A percentile compares a stretch with the other conserved stretches of the same genome.
These are phyloP conservation scores for Allolobophora icterica DNA, from an alignment of 2,888 invertebrate genomes.

Conservation along the genomic window DNA sequence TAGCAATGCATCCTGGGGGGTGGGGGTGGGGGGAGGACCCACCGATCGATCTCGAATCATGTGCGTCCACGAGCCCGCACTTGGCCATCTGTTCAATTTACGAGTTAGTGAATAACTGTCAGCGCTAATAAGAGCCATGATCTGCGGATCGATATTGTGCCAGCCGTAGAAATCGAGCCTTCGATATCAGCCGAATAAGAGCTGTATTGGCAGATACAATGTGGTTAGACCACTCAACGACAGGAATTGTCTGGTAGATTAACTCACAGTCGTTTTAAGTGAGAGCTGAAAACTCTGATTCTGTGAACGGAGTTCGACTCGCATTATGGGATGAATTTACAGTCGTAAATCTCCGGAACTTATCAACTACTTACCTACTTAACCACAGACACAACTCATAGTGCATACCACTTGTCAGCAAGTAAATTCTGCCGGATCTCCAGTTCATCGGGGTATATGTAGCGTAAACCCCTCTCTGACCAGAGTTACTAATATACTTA, in stretches of 20 bases:
- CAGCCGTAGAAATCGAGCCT: background rate
- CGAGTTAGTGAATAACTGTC: constrained; percentile 4
- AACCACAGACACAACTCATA: too few relatives aligned
- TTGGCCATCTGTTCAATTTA: background rate
- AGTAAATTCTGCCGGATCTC: too few relatives aligned
- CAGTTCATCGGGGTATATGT: too few relatives aligned
- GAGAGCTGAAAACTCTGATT: background rate
- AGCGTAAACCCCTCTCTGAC: too few relatives aligned
- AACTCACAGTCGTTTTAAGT: too few relatives aligned
- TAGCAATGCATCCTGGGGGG: too few relatives aligned
- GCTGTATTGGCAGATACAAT: background rate
- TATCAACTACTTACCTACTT: too few relatives aligned
- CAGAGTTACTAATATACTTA: too few relatives aligned
- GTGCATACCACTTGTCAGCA: too few relatives aligned
- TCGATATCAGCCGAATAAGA: background rate
- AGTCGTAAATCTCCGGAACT: background rate
- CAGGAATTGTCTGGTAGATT: background rate
- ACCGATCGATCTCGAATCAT: background rate
- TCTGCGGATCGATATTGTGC: background rate
- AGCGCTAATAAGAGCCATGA: background rate
- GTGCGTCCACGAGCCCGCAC: background rate
- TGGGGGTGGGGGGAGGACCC: background rate
- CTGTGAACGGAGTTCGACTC: background rate
- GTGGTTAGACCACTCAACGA: background rate
- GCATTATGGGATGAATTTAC: too few relatives aligned